Evolutionary conservation across 2,888 invertebrate species (phyloP), one percentile per base, ranked within the genome.

Genomic region (Polydrusus pterygomalis): DNA sequence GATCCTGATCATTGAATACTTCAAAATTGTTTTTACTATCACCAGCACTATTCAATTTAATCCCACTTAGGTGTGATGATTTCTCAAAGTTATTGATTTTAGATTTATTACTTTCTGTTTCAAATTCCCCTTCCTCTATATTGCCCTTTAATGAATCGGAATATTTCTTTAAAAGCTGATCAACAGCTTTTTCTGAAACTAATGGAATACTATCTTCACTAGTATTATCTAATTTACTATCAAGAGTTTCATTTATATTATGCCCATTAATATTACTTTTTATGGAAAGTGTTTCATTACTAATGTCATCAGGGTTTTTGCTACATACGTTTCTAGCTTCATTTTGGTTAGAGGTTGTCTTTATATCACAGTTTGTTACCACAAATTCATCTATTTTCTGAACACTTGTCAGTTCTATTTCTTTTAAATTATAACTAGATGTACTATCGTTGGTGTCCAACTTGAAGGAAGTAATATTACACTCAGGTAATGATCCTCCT

Each of bases 301-400:
- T 56, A 56, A 43, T 56, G 18, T 47, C 58, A 34, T 49, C 47
- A 62, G 15, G 9, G n/a, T 15, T 40, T 47, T 49, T 38, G n/a
- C 56, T 67, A 49, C n/a, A 38, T 49, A 49, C 34, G n/a, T 47
- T 60, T 38, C 20, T 67, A 67, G 45, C 40, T 58, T 70, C 58
- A 49, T 63, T 70, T 43, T 70, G 38, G 51, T 43, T 58, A 45
- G 49, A 75, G 71, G 69, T 68, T 43, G 45, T 62, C 54, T 56
- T 72, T 45, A 17, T 75, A 75, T 75, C 75, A 75, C 75, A 75
- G 75, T 71, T 75, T 9, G 75, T 71, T 75, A 40, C 70, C 65
- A 40, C 67, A 30, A 65, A 40, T 49, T 68, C 58, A 58, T 65
- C 10, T 54, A 17, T 15, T 58, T 25, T 45, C 51, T 68, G 68